Percentiles rank a stretch among this genome's conserved stretches.
phyloP scores from a whole-genome alignment of 2,797 vertebrate species.

The Heteromormyrus szaboi region DNA sequence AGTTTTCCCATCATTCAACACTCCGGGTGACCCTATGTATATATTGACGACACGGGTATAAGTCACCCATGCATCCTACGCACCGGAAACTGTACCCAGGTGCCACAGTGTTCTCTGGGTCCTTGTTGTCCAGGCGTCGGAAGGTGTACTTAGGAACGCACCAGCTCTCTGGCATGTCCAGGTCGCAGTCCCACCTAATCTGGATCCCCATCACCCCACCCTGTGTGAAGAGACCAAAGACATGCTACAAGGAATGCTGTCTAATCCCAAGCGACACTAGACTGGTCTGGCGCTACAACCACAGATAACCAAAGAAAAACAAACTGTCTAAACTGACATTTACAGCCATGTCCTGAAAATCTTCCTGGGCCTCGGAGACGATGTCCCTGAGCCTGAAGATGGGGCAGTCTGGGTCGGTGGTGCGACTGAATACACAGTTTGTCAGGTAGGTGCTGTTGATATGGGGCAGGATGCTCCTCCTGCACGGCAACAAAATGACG shows the following conservation, averaged over 20 bases:
- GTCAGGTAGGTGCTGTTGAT: conserved; percentile 61
- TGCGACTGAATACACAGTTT: conserved; percentile 56
- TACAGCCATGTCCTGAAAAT: conserved; percentile 67
- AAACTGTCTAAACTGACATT: conserved; percentile 49
- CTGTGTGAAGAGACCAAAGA: conserved; percentile 40
- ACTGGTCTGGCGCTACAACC: not conserved
- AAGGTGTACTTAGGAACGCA: conserved; percentile 71
- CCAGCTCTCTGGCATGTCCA: conserved; percentile 52
- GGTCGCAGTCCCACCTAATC: conserved; percentile 70
- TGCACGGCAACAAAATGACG: conserved; percentile 29
- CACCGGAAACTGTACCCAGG: conserved; percentile 78
- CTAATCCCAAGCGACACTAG: not conserved
- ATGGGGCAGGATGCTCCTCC: conserved; percentile 69
- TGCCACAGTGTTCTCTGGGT: conserved; percentile 57
- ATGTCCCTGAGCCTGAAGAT: conserved; percentile 69
- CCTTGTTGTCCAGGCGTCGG: conserved; percentile 64
- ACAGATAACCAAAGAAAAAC: not conserved
- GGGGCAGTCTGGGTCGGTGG: conserved; percentile 67
- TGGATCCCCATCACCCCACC: conserved; percentile 73
- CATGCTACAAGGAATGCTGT: not conserved
- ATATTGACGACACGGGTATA: not conserved
- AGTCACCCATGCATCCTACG: not conserved
- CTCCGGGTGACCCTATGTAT: not conserved
- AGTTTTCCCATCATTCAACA: not conserved
- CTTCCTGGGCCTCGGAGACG: conserved; percentile 55